These are phyloP conservation scores for Embiotoca jacksoni DNA, from an alignment of 2,113 vertebrate species.

Conservation along the genomic window DNA sequence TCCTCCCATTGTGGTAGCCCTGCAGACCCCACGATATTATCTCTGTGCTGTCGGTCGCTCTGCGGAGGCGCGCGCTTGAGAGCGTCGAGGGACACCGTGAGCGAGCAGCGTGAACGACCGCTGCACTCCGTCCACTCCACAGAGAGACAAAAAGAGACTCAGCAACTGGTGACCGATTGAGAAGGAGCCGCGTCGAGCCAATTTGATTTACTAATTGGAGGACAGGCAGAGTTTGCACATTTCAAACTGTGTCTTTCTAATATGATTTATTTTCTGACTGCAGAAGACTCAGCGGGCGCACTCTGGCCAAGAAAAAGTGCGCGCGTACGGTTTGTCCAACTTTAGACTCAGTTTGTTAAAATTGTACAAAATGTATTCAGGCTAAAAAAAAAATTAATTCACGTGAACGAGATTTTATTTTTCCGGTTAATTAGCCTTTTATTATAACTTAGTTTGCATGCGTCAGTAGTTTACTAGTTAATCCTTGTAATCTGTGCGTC, in stretches of 20 bases:
- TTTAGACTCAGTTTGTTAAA: slow-evolving; percentile 12
- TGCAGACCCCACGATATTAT: slow-evolving; percentile 75
- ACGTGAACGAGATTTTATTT: not conserved
- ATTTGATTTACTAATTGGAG: slow-evolving; percentile 53
- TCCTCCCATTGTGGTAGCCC: slow-evolving; percentile 86
- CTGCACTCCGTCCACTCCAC: not conserved
- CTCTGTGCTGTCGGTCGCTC: slow-evolving; percentile 57
- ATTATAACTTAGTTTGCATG: not conserved
- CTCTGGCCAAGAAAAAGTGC: slow-evolving; percentile 9
- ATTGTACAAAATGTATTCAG: not conserved
- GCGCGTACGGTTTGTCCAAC: slow-evolving; percentile 52
- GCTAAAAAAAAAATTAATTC: no score
- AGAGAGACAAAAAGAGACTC: not conserved
- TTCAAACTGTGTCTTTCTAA: slow-evolving; percentile 34
- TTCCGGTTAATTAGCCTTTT: not conserved
- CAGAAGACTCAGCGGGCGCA: slow-evolving; percentile 28
- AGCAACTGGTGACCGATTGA: slow-evolving; percentile 64
- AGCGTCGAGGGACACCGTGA: slow-evolving; percentile 31
- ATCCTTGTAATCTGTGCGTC: no score
- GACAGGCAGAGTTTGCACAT: slow-evolving; percentile 43
- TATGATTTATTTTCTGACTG: slow-evolving; percentile 22
- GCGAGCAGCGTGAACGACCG: slow-evolving; percentile 49
- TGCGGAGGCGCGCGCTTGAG: slow-evolving; percentile 52
- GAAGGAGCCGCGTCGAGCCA: slow-evolving; percentile 39
- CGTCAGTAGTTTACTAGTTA: not conserved